Evolutionary conservation across 2,888 invertebrate species (phyloP).

Genomic region (Acheta domesticus): DNA sequence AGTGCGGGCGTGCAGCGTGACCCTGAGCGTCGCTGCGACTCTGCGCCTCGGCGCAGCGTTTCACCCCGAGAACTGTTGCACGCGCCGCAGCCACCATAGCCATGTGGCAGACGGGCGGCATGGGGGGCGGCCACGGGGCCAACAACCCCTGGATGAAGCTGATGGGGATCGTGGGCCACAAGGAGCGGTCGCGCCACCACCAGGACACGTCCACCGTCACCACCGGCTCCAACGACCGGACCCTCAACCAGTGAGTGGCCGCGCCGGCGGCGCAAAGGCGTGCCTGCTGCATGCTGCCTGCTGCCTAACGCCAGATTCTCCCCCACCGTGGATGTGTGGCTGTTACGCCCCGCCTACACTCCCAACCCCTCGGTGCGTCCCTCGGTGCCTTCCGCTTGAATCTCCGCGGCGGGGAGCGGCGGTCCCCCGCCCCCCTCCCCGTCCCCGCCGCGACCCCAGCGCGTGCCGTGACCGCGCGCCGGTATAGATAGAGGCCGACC

Average conservation of each 20-base stretch:
- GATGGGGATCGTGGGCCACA: conserved; percentile 72
- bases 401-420: too few relatives aligned
- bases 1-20: conserved; percentile 12
- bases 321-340: too few relatives aligned
- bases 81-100: conserved; percentile 43
- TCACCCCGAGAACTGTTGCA: conserved; percentile 6
- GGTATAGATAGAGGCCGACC: too few relatives aligned
- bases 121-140: conserved; percentile 69
- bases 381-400: too few relatives aligned
- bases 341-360: too few relatives aligned
- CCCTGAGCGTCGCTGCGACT: conserved; percentile 4
- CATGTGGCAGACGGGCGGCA: conserved; percentile 75
- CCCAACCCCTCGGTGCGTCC: too few relatives aligned
- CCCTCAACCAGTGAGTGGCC: conserved; percentile 67
- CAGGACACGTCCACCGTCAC: conserved; percentile 46
- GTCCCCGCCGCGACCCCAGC: too few relatives aligned
- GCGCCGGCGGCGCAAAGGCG: neutral
- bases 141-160: conserved; percentile 81
- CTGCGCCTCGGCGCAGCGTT: neutral
- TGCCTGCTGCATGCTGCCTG: too few relatives aligned
- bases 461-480: too few relatives aligned
- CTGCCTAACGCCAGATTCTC: too few relatives aligned
- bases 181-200: conserved; percentile 67
- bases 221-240: conserved; percentile 58
- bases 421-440: too few relatives aligned